phyloP scores from a whole-genome alignment of 2,888 invertebrate species.

The Tinea semifulvella region DNA sequence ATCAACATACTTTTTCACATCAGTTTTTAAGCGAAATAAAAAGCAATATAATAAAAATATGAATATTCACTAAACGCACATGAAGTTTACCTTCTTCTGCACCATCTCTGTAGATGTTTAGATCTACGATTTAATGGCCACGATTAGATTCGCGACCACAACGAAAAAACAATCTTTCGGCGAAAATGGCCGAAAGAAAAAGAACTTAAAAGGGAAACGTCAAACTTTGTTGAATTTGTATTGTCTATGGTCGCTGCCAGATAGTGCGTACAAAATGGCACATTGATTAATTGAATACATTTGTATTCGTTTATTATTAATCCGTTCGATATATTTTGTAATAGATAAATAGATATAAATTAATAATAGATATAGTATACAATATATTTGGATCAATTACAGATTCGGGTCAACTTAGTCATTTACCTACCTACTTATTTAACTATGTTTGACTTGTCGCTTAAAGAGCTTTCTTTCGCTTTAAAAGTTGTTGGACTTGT shows the following conservation, averaged over 20 bases:
- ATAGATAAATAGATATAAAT: no score
- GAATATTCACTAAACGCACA: slow-evolving; percentile 41
- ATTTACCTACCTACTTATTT: no score
- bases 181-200: slow-evolving; percentile 62
- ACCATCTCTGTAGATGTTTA: slow-evolving; percentile 61
- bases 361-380: no score
- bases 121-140: slow-evolving; percentile 55
- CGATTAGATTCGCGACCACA: slow-evolving; percentile 60
- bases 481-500: no score
- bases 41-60: slow-evolving; percentile 8
- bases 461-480: no score
- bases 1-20: not conserved
- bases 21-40: not conserved
- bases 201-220: slow-evolving; percentile 23
- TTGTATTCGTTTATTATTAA: no score
- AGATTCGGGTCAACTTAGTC: no score
- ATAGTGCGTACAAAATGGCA: no score
- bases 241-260: slow-evolving; percentile 7
- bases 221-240: not conserved
- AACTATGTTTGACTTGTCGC: no score
- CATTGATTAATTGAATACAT: no score
- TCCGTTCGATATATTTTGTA: no score
- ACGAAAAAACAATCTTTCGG: slow-evolving; percentile 57
- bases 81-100: slow-evolving; percentile 66
- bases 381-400: no score